Evolutionary conservation across 2,888 invertebrate genomes (phyloP), one percentile per base, ranked within the genome.

Genomic region (Hemistola chrysoprasaria): DNA sequence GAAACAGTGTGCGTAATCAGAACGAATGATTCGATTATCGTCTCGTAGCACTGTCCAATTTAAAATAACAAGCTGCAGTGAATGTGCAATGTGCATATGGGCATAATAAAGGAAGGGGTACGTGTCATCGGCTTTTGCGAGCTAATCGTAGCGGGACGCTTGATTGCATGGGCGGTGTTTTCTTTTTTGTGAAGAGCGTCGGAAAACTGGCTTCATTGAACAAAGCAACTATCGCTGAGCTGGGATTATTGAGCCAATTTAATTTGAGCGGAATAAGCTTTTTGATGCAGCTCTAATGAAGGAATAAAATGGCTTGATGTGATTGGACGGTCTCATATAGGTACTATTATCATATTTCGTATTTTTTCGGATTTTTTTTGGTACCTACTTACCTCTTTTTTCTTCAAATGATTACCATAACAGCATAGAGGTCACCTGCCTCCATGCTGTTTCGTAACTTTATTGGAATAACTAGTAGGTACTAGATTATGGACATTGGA

Each of bases 221-320:
- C 76, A 72, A 75, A 78, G 80, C 77, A 77, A 75, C 78, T 72
- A 75, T 73, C 71, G 72, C 70, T 66, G 69, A 68, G 68, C 68
- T 55, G 53, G 65, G 76, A 77, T 79, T 78, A 82, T 80, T 78
- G 78, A 74, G 70, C 72, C 80, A 81, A 81, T 82, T 79, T 75
- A 69, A 69, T 77, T 73, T 77, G 56, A 67, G 61, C 65, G 62
- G 77, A 76, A 75, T 73, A 74, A 73, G 75, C 74, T 70, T 67
- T 74, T 66, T 66, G 67, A 72, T 65, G 59, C 65, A 55, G 58
- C 62, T 64, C 61, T 72, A 72, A 73, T 71, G 67, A 72, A 72
- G 64, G 56, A 63, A 55, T 54, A 48, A 63, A 57, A 54, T 55
- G 52, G 56, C 49, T 50, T 49, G 46, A 42, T 44, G 56, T 67